Conservation (phyloP, 1,140 invertebrate genomes). For the Caerostris darwini region DNA sequence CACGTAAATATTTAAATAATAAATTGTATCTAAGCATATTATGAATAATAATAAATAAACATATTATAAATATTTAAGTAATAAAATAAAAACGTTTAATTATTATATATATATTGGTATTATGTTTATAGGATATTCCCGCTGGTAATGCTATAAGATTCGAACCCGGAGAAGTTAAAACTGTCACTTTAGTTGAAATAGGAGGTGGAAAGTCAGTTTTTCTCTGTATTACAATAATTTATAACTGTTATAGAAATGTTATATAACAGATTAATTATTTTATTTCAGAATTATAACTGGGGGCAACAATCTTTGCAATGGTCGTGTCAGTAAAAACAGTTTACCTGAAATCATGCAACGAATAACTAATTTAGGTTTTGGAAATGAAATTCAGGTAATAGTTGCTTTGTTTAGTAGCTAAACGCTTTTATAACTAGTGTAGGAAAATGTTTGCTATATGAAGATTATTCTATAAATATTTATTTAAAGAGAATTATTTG, state of each 20-base stretch:
- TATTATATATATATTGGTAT: too few relatives aligned
- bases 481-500: too few relatives aligned
- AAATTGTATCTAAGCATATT: too few relatives aligned
- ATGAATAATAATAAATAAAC: too few relatives aligned
- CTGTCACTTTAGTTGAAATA: constrained; percentile 81
- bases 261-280: neutral
- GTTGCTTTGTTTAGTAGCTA: neutral
- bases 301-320: constrained; percentile 81
- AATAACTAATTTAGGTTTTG: constrained; percentile 79
- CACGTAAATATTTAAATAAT: too few relatives aligned
- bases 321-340: constrained; percentile 79
- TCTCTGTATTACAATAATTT: neutral
- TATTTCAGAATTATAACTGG: constrained; percentile 80
- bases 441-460: too few relatives aligned
- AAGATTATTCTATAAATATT: too few relatives aligned
- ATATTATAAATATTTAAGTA: too few relatives aligned
- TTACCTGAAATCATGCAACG: constrained; percentile 79
- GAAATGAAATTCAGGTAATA: constrained; percentile 79
- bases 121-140: constrained; percentile 81
- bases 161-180: constrained; percentile 81
- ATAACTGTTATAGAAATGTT: neutral
- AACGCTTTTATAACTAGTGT: too few relatives aligned
- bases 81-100: too few relatives aligned
- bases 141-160: constrained; percentile 82
- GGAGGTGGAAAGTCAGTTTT: constrained; percentile 80